These are phyloP conservation scores for Helicoverpa armigera DNA, from an alignment of 1,140 invertebrate genomes.

Conservation along the genomic window DNA sequence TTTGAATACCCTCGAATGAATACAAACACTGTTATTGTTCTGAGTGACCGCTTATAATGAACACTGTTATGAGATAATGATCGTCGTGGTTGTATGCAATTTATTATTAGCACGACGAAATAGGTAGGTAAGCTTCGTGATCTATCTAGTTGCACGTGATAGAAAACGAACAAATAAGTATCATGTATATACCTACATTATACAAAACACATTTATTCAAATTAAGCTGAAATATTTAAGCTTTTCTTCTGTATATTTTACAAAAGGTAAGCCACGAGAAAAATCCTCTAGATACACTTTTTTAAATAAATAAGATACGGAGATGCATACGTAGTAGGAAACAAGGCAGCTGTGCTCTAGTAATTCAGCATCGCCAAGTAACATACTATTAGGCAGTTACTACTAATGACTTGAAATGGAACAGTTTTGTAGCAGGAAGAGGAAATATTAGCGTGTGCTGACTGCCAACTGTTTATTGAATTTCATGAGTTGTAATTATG, in stretches of 20 bases:
- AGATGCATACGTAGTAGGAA: neutral
- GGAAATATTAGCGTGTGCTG: constrained; percentile 34
- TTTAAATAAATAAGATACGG: neutral
- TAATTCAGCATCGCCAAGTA: neutral
- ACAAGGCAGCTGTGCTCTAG: neutral
- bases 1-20: constrained; percentile 21
- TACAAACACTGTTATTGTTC: constrained; percentile 36
- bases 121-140: constrained; percentile 9
- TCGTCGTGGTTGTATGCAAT: constrained; percentile 27
- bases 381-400: neutral
- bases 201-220: neutral
- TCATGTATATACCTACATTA: neutral
- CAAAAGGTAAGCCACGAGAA: no score
- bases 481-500: neutral
- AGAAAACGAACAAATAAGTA: neutral
- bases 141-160: constrained; percentile 3
- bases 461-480: constrained; percentile 3
- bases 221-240: neutral
- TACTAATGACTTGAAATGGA: neutral
- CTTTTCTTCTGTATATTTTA: no score
- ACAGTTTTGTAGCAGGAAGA: constrained; percentile 18
- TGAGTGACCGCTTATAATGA: constrained; percentile 28
- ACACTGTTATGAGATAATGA: constrained; percentile 43
- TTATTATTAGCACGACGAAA: constrained; percentile 25
- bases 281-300: no score